Conservation (phyloP, 2,888 invertebrate species). For the Trisateles emortualis region DNA sequence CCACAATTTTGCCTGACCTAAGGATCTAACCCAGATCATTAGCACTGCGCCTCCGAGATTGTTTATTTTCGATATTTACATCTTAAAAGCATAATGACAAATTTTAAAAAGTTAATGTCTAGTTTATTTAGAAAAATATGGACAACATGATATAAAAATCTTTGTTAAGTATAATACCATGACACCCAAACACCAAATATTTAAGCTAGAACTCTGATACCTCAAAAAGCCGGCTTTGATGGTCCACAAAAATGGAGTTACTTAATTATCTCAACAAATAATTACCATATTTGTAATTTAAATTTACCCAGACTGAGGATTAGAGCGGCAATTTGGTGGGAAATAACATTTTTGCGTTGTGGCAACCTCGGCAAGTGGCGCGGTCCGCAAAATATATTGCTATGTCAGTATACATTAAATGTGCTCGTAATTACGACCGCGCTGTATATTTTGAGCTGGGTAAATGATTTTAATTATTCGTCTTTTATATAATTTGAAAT, state of each 20-base stretch:
- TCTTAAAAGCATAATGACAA: no score
- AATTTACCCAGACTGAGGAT: constrained; percentile 21
- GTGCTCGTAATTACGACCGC: constrained; percentile 31
- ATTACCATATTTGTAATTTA: constrained; percentile 42
- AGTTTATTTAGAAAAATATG: no score
- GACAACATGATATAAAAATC: no score
- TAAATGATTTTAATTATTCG: constrained; percentile 38
- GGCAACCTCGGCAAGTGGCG: constrained; percentile 32
- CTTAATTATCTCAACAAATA: constrained; percentile 43
- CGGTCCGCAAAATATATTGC: constrained; percentile 31
- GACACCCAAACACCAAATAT: no score
- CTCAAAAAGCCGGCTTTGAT: constrained; percentile 23
- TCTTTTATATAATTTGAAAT: constrained; percentile 20
- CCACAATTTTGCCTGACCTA: no score
- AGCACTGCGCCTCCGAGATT: no score
- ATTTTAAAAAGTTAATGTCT: no score
- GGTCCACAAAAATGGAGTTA: constrained; percentile 33
- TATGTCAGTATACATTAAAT: constrained; percentile 26
- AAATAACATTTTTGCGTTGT: constrained; percentile 40
- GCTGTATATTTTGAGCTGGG: constrained; percentile 26
- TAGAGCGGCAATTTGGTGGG: constrained; percentile 18
- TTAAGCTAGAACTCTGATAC: not conserved
- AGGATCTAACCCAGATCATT: no score
- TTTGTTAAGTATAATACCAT: no score
- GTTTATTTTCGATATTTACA: no score